Conservation (phyloP, 2,888 invertebrate genomes). For the Elysia crispata region DNA sequence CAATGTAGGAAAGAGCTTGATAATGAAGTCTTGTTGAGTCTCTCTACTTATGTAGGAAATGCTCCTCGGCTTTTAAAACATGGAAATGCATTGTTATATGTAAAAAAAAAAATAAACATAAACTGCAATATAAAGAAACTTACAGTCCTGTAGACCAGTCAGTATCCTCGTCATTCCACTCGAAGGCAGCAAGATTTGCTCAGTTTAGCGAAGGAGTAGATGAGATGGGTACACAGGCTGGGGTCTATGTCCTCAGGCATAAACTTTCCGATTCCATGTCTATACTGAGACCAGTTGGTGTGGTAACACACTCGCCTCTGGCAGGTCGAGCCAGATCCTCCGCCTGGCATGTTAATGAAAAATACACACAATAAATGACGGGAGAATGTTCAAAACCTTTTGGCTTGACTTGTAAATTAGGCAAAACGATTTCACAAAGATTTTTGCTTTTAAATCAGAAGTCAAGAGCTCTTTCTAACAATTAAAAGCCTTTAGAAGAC, state of each 20-base stretch:
- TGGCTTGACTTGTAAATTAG: too few relatives aligned
- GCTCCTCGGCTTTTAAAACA: too few relatives aligned
- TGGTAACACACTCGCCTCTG: conserved; percentile 89
- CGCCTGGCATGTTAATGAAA: not conserved
- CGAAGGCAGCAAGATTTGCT: conserved; percentile 95
- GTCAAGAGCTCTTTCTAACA: too few relatives aligned
- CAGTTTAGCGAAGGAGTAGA: conserved; percentile 99
- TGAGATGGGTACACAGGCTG: conserved; percentile 95
- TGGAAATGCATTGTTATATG: too few relatives aligned
- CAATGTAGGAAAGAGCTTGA: too few relatives aligned
- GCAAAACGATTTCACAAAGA: too few relatives aligned
- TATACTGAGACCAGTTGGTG: conserved; percentile 99
- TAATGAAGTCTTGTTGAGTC: too few relatives aligned
- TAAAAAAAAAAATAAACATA: too few relatives aligned
- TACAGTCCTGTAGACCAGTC: conserved; percentile 53
- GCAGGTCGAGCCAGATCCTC: conserved; percentile 83
- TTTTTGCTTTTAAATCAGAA: too few relatives aligned
- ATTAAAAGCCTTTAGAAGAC: too few relatives aligned
- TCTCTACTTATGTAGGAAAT: too few relatives aligned
- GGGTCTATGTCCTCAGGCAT: conserved; percentile 95
- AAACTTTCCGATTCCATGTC: conserved; percentile 93
- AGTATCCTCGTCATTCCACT: conserved; percentile 89
- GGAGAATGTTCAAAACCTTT: too few relatives aligned
- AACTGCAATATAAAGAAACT: conserved; percentile 43
- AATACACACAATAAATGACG: not conserved